phyloP scores from a whole-genome alignment of 2,113 vertebrate species.

The Jaculus jaculus region DNA sequence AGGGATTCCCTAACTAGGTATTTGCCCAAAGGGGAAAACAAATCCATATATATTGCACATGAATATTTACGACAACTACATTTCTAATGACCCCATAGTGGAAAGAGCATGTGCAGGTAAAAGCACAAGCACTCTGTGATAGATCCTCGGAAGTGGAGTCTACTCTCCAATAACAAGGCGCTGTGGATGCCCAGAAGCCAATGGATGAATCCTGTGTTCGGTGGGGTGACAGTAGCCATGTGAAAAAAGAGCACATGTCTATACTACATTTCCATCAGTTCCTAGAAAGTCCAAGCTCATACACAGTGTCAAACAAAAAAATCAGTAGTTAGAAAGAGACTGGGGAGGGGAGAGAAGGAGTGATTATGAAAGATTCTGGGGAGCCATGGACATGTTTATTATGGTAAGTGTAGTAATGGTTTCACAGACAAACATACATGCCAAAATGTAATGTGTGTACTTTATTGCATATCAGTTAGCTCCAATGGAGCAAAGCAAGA shows the following conservation, averaged over 20 bases:
- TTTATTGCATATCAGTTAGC: neutral
- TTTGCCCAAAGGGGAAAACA: neutral
- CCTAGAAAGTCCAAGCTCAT: neutral
- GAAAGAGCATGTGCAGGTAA: neutral
- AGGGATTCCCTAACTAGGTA: neutral
- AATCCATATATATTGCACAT: neutral
- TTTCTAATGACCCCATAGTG: neutral
- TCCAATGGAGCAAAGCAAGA: neutral
- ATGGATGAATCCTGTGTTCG: neutral
- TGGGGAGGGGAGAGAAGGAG: too few relatives aligned
- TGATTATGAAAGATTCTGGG: neutral
- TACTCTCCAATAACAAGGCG: neutral
- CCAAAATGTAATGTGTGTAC: neutral
- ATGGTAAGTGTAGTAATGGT: neutral
- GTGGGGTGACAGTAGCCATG: neutral
- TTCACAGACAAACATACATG: neutral
- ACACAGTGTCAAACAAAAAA: neutral
- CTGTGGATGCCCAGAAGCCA: too few relatives aligned
- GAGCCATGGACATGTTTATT: neutral
- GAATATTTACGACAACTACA: neutral
- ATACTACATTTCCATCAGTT: neutral
- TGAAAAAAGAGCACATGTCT: neutral
- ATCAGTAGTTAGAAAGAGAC: neutral
- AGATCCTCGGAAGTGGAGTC: fast-evolving
- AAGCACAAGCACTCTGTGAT: neutral